Base-by-base conservation (phyloP, 2,797 vertebrate species). In the Crocodylus rhombifer region DNA sequence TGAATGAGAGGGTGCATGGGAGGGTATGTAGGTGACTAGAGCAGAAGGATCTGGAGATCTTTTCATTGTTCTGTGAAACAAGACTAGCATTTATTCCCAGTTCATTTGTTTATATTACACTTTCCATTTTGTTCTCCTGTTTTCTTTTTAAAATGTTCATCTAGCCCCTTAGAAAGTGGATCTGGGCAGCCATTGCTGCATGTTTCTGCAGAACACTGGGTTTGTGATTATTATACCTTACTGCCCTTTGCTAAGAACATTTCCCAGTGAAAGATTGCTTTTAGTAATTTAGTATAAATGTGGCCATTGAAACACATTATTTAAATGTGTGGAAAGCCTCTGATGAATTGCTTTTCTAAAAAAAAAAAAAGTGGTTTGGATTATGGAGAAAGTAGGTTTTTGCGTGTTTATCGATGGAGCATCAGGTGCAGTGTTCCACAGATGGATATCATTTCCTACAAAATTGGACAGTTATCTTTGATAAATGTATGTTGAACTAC, bases 141-240 rank as follows among this genome's bases (percentile, higher is more conserved):
- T 95, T 96, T 83, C 94, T 86, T 94, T 90, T 91, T 84, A 97
- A 95, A 87, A 65, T 85, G 90, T 67, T 89, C 86, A 83, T 94
- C 95, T 86, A 88, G 67, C 80, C 62, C 67, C 57, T 79, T 82
- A 80, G 78, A 93, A 94, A 94, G 75, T 76, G 90, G 86, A 77
- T 4, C 30, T 89, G 65, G 75, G 87, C 73, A 64, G 61, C 81
- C 67, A 8, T 58, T 90, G 88, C 90, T 92, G 93, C 79, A 80
- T 77, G 67, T 62, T 63, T 28, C 21, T 91, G 93, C 92, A 91
- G 95, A 92, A 84, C 67, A 57, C 42, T 86, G 86, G 90, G 90
- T 92, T 93, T 73, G 84, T 85, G 85, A 94, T 92, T 94, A 71
- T 82, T 87, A 82, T 73, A 62, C 69, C 89, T 10, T 83, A 63